phyloP scores from a whole-genome alignment of 2,113 vertebrate genomes.

The Corythaixoides concolor region DNA sequence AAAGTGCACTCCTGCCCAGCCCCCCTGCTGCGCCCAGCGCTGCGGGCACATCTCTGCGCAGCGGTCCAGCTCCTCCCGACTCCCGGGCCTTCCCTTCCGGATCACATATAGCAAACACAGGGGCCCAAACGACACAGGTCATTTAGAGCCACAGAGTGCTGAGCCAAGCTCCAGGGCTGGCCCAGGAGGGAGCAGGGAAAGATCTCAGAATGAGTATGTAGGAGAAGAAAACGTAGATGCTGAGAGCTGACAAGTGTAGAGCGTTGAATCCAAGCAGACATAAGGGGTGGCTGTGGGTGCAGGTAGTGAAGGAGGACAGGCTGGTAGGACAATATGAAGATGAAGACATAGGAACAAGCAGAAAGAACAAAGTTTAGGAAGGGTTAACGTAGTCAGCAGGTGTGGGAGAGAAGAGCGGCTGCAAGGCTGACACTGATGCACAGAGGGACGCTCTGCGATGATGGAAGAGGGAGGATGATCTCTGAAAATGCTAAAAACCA shows the following conservation, averaged over 20 bases:
- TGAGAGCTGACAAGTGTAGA: neutral
- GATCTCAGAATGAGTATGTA: neutral
- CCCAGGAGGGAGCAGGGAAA: neutral
- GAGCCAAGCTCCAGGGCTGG: neutral
- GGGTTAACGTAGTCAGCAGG: neutral
- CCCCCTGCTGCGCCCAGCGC: neutral
- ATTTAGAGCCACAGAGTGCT: neutral
- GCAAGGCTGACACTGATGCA: neutral
- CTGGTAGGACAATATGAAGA: neutral
- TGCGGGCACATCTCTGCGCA: neutral
- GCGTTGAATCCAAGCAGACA: neutral
- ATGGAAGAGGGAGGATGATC: neutral
- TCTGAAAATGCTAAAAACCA: slow-evolving; percentile 7
- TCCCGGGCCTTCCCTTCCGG: slow-evolving; percentile 32
- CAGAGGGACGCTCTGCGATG: neutral
- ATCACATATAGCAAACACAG: neutral
- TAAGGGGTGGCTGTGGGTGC: neutral
- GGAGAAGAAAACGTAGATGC: neutral
- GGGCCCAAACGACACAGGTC: neutral
- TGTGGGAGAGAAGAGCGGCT: neutral
- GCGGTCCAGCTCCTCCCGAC: rapidly evolving
- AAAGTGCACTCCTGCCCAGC: neutral
- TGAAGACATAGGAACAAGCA: neutral
- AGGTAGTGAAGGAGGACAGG: neutral
- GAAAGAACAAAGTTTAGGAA: slow-evolving; percentile 14